Evolutionary conservation across 1,140 invertebrate species (phyloP).

Genomic region (Nephotettix cincticeps): DNA sequence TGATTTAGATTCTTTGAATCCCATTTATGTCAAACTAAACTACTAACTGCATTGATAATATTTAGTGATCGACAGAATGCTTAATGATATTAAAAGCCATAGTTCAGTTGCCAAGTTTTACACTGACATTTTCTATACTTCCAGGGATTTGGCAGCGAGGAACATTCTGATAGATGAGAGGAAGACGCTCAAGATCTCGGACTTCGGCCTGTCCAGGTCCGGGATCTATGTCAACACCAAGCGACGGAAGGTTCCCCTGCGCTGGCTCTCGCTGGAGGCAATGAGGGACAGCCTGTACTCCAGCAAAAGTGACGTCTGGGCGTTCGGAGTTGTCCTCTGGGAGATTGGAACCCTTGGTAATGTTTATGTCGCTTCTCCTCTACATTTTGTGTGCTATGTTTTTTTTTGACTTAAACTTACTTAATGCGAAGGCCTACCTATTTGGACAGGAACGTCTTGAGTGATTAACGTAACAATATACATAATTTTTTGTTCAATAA

Average conservation of each 20-base stretch:
- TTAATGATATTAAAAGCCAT: too few species aligned
- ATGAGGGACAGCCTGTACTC: slow-evolving; percentile 67
- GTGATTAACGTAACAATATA: too few species aligned
- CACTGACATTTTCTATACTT: too few species aligned
- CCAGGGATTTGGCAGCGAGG: slow-evolving; percentile 71
- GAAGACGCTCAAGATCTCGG: slow-evolving; percentile 70
- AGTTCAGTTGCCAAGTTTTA: too few species aligned
- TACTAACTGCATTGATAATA: too few species aligned
- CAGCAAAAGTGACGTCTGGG: slow-evolving; percentile 79
- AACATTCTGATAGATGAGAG: slow-evolving; percentile 70
- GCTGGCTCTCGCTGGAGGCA: slow-evolving; percentile 80
- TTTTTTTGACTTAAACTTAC: neutral
- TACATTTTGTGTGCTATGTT: neutral
- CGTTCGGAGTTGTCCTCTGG: slow-evolving; percentile 78
- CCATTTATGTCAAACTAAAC: too few species aligned
- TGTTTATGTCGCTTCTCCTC: neutral
- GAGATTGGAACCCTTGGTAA: slow-evolving; percentile 57
- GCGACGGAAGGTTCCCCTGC: slow-evolving; percentile 61
- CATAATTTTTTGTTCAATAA: too few species aligned
- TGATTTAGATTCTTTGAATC: too few species aligned
- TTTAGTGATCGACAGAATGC: too few species aligned
- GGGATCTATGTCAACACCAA: slow-evolving; percentile 60
- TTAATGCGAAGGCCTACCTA: neutral
- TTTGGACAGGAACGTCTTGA: neutral
- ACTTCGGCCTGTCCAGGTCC: slow-evolving; percentile 67